Conservation (phyloP, 2,888 invertebrate genomes). For the Cotesia congregata region DNA sequence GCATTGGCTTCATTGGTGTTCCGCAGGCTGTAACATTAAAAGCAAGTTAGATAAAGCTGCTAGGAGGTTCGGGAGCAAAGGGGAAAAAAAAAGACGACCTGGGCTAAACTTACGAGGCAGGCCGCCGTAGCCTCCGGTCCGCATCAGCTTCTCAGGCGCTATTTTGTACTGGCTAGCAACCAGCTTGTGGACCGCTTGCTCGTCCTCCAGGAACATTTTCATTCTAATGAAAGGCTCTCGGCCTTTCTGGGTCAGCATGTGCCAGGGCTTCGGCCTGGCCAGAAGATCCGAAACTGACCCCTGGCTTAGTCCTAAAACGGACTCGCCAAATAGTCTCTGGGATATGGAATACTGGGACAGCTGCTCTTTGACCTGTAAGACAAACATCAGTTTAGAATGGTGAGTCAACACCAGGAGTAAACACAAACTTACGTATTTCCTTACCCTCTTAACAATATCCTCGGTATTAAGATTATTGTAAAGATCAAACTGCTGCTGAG, state of each 20-base stretch:
- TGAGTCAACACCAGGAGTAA: constrained; percentile 5
- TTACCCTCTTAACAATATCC: constrained; percentile 92
- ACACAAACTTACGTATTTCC: constrained; percentile 47
- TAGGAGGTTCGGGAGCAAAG: constrained; percentile 21
- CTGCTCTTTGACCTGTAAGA: constrained; percentile 85
- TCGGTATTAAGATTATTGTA: constrained; percentile 98
- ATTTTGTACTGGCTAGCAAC: constrained; percentile 98
- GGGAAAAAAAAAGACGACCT: constrained; percentile 62
- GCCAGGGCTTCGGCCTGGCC: constrained; percentile 98
- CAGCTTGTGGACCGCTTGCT: constrained; percentile 93
- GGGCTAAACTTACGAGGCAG: constrained; percentile 79
- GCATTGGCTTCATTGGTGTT: constrained; percentile 80
- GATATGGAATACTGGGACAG: constrained; percentile 96
- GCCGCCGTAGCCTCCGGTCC: constrained; percentile 94
- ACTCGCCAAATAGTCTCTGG: constrained; percentile 97
- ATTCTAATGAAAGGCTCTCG: constrained; percentile 97
- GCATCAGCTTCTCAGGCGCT: constrained; percentile 96
- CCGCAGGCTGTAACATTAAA: constrained; percentile 73
- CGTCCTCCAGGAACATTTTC: constrained; percentile 98
- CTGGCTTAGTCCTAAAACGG: constrained; percentile 95
- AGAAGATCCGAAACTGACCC: constrained; percentile 98
- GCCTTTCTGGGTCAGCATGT: constrained; percentile 97
- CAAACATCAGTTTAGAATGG: constrained; percentile 41
- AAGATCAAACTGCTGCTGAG: constrained; percentile 98
- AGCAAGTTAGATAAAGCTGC: constrained; percentile 32